Conservation (phyloP, 2,113 vertebrate genomes). For the Pycnonotus jocosus region DNA sequence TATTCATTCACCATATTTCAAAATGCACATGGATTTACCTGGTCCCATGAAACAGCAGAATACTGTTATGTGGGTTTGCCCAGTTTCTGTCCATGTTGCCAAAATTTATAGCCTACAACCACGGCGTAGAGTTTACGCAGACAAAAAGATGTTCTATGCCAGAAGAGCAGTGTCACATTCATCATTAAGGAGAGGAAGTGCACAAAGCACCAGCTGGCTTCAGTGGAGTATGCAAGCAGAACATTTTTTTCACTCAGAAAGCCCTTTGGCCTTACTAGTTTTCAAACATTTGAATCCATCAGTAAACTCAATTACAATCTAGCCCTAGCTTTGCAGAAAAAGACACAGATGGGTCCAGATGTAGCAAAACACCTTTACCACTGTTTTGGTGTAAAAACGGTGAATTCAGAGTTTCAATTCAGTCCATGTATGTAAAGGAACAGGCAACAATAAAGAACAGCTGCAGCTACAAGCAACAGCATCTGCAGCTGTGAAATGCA, state of each 20-base stretch:
- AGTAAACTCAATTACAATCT: background rate
- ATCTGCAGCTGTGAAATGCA: background rate
- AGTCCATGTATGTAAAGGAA: background rate
- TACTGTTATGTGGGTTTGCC: background rate
- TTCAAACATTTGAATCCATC: background rate
- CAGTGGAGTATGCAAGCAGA: background rate
- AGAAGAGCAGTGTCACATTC: background rate
- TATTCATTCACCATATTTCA: background rate
- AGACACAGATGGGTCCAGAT: background rate
- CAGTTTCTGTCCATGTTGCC: background rate
- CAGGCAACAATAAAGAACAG: background rate
- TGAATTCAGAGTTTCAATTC: background rate
- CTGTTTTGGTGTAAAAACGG: background rate
- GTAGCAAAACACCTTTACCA: background rate
- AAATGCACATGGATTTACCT: background rate
- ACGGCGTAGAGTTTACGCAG: background rate
- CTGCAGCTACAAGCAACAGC: background rate
- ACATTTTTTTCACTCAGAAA: background rate
- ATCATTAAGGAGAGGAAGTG: background rate
- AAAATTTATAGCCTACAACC: background rate
- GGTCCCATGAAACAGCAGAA: background rate
- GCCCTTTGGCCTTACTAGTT: background rate
- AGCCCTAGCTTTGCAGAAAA: background rate
- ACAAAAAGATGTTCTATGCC: background rate
- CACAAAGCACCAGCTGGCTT: background rate